Conservation (phyloP, 1,140 invertebrate genomes). For the Drosophila azteca region DNA sequence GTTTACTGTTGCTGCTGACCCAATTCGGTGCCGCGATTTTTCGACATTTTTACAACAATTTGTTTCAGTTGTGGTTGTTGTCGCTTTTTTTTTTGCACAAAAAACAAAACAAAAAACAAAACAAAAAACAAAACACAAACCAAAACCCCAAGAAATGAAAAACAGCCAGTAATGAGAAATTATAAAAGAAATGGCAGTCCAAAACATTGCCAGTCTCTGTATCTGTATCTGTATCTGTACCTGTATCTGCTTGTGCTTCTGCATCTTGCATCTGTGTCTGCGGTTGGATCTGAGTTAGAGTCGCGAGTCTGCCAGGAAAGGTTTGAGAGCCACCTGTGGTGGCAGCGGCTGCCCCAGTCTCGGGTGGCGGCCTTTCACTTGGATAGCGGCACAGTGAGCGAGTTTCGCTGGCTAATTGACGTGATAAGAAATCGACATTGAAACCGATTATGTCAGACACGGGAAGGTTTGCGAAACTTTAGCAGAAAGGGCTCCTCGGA, state of each 20-base stretch:
- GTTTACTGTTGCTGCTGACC: slow-evolving; percentile 70
- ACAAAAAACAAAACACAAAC: slow-evolving; percentile 27
- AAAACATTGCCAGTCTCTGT: neutral
- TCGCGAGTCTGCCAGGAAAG: slow-evolving; percentile 18
- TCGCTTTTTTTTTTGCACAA: slow-evolving; percentile 57
- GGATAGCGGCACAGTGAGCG: slow-evolving; percentile 27
- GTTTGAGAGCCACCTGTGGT: slow-evolving; percentile 35
- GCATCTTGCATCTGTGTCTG: slow-evolving; percentile 17
- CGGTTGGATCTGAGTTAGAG: neutral
- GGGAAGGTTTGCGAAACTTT: neutral
- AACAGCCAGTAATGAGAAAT: slow-evolving; percentile 7
- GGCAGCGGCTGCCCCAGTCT: slow-evolving; percentile 27
- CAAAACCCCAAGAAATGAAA: slow-evolving; percentile 17
- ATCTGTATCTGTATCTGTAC: slow-evolving; percentile 1
- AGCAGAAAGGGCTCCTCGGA: neutral
- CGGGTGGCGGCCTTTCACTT: slow-evolving; percentile 66
- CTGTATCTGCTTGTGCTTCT: slow-evolving; percentile 1
- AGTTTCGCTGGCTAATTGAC: slow-evolving; percentile 17
- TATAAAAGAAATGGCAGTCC: slow-evolving; percentile 19
- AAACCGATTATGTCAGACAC: slow-evolving; percentile 43
- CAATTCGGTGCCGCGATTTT: slow-evolving; percentile 71
- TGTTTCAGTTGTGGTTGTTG: slow-evolving; percentile 8
- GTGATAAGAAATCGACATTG: slow-evolving; percentile 51
- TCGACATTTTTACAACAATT: slow-evolving; percentile 70
- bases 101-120: slow-evolving; percentile 18